phyloP scores from a whole-genome alignment of 2,797 vertebrate genomes.

The Catharus ustulatus region DNA sequence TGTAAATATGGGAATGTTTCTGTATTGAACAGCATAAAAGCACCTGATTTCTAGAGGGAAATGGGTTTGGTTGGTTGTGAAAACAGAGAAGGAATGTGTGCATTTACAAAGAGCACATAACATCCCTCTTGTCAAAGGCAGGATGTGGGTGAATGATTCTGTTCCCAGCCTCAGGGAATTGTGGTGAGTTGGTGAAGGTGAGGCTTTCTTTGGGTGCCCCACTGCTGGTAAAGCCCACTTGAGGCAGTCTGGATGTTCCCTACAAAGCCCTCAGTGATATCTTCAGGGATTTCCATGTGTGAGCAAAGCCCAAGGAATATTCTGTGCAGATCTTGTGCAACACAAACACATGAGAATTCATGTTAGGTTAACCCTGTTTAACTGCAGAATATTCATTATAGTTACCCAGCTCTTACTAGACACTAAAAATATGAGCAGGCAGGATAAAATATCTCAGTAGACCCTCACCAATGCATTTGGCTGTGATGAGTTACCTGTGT shows the following conservation, averaged over 20 bases:
- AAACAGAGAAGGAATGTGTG: not conserved
- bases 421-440: not conserved
- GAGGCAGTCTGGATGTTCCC: not conserved
- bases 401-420: not conserved
- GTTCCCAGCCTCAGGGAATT: not conserved
- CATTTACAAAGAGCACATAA: not conserved
- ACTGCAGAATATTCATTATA: not conserved
- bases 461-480: not conserved
- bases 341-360: not conserved
- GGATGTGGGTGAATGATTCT: not conserved
- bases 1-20: not conserved
- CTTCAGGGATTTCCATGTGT: not conserved
- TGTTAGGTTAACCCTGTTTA: not conserved
- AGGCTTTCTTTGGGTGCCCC: not conserved
- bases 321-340: fast-evolving
- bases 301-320: not conserved
- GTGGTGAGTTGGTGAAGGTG: not conserved
- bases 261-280: fast-evolving
- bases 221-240: not conserved
- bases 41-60: not conserved
- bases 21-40: not conserved
- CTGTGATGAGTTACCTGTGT: not conserved
- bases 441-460: not conserved
- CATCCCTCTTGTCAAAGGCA: too few relatives aligned
- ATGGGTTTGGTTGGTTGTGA: not conserved